phyloP scores from a whole-genome alignment of 2,888 invertebrate species.

The Phortica magna region DNA sequence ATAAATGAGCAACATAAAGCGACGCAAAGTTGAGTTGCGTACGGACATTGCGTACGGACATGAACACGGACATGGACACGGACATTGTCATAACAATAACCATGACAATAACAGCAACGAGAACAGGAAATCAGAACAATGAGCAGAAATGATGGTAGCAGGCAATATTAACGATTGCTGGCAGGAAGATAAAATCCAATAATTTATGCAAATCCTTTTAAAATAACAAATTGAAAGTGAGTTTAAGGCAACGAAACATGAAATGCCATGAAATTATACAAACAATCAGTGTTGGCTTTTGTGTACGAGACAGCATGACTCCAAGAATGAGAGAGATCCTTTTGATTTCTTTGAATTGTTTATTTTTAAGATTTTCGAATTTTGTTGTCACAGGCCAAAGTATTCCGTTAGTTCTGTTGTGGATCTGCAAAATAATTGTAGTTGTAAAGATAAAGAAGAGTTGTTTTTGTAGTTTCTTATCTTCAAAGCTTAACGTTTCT shows the following conservation, averaged over 20 bases:
- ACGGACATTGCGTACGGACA: not conserved
- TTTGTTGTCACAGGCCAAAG: too few relatives aligned
- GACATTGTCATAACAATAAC: not conserved
- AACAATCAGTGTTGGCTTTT: not conserved
- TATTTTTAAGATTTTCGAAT: too few relatives aligned
- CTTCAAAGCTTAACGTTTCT: too few relatives aligned
- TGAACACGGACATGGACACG: not conserved
- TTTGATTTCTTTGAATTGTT: not conserved
- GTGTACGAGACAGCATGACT: too few relatives aligned
- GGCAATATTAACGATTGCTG: not conserved
- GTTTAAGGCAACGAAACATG: slow-evolving; percentile 5
- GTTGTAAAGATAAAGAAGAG: too few relatives aligned
- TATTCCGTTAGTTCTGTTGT: too few relatives aligned
- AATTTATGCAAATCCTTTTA: slow-evolving; percentile 19
- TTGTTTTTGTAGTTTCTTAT: too few relatives aligned
- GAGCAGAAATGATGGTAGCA: not conserved
- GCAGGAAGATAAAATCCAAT: not conserved
- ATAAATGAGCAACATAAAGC: not conserved
- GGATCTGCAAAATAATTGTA: too few relatives aligned
- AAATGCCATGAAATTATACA: slow-evolving; percentile 11
- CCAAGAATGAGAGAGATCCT: not conserved
- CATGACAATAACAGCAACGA: not conserved
- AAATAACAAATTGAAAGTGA: slow-evolving; percentile 1
- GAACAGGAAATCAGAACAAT: not conserved
- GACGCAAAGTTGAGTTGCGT: not conserved